Evolutionary conservation across 2,888 invertebrate species (phyloP).

Genomic region (Meteorus colon): DNA sequence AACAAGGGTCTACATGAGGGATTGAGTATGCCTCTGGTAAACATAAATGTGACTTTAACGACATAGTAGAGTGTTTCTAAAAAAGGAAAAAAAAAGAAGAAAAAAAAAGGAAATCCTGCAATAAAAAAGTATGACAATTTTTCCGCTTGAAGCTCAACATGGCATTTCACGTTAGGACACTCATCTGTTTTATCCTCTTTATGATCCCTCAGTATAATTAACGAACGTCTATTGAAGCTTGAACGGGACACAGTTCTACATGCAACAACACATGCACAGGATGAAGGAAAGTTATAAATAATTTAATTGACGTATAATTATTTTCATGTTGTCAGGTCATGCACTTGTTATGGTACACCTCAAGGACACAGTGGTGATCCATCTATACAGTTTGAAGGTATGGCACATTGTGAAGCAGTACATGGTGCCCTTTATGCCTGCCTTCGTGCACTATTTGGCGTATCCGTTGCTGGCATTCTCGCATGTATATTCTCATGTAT

Average conservation of each 20-base stretch:
- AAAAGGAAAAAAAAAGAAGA: background rate
- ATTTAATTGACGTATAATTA: conserved; percentile 7
- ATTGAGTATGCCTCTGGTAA: background rate
- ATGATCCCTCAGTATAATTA: background rate
- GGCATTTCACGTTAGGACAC: background rate
- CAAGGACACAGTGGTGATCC: conserved; percentile 66
- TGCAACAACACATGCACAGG: too few species aligned
- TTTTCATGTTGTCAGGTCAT: conserved; percentile 68
- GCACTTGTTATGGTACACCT: conserved; percentile 73
- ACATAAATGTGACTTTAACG: conserved; percentile 19
- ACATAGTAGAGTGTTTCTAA: background rate
- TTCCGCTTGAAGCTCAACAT: background rate
- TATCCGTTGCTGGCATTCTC: conserved; percentile 91
- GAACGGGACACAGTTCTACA: too few species aligned
- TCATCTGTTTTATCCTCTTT: background rate
- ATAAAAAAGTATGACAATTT: background rate
- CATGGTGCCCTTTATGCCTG: conserved; percentile 93
- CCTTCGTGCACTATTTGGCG: conserved; percentile 90
- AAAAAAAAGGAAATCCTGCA: background rate
- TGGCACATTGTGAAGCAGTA: conserved; percentile 91
- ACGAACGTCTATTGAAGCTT: background rate
- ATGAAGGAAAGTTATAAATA: background rate
- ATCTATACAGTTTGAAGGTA: conserved; percentile 86
- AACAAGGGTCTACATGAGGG: conserved; percentile 15
- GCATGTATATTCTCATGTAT: conserved; percentile 94